Conservation (phyloP, 2,888 invertebrate genomes). For the Flexamia atlantica region DNA sequence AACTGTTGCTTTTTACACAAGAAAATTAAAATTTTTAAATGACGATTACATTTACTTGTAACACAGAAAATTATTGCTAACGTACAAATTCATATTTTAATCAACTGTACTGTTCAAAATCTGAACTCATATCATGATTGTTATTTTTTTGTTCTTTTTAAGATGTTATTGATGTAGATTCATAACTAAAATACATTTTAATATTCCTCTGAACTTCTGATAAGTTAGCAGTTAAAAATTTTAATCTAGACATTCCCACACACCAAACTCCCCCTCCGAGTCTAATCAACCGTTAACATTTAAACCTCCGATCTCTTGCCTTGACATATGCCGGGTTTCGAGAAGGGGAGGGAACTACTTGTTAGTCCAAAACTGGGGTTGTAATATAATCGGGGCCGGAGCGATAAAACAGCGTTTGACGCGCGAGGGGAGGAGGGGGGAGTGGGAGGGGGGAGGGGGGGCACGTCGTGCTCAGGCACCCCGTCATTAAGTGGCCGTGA, state of each 20-base stretch:
- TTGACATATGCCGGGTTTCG: conserved; percentile 10
- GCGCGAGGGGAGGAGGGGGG: background rate
- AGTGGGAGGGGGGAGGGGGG: no score
- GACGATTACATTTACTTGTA: background rate
- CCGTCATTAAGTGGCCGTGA: conserved; percentile 38
- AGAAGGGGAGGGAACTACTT: conserved; percentile 11
- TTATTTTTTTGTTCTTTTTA: no score
- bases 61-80: no score
- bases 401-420: conserved; percentile 41
- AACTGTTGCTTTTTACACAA: no score
- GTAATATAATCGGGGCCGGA: conserved; percentile 33
- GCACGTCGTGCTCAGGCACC: conserved; percentile 3
- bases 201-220: no score
- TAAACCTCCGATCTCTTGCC: background rate
- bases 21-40: no score
- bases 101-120: no score
- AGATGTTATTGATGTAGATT: no score
- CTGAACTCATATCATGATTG: no score
- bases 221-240: background rate
- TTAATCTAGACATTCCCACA: background rate
- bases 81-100: no score
- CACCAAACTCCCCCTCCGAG: background rate
- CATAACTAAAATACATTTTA: no score
- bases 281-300: conserved; percentile 22
- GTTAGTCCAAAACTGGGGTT: conserved; percentile 45